Conservation (phyloP, 2,113 vertebrate species). For the Phainopepla nitens region DNA sequence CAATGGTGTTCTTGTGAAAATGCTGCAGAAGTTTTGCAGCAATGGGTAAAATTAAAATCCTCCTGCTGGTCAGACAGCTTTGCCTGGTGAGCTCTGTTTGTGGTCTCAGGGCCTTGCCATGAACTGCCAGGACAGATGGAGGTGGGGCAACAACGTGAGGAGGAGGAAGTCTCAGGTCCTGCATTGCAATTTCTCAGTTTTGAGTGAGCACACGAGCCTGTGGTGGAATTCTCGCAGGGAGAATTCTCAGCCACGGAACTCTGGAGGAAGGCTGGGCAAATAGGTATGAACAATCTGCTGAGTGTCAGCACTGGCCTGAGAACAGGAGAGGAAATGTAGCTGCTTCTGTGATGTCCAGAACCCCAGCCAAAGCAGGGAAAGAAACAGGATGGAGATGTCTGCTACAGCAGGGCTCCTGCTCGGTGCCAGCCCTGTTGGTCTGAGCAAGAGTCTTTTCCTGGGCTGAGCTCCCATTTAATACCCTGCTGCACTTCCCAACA, state of each 20-base stretch:
- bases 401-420: not conserved
- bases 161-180: not conserved
- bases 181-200: not conserved
- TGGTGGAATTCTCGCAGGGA: not conserved
- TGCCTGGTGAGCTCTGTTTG: not conserved
- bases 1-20: not conserved
- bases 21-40: not conserved
- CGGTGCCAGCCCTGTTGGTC: not conserved
- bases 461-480: not conserved
- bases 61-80: not conserved
- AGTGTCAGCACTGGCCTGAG: not conserved
- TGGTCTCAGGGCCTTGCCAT: not conserved
- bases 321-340: not conserved
- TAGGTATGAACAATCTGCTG: not conserved
- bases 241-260: not conserved
- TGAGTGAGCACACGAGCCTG: not conserved
- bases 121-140: not conserved
- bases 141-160: not conserved
- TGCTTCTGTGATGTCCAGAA: not conserved
- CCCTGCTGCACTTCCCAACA: not conserved
- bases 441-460: not conserved
- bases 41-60: not conserved
- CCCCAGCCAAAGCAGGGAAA: not conserved
- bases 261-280: not conserved
- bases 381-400: fast-evolving